phyloP scores from a whole-genome alignment of 1,140 invertebrate species.

The Drosophila murphyi region DNA sequence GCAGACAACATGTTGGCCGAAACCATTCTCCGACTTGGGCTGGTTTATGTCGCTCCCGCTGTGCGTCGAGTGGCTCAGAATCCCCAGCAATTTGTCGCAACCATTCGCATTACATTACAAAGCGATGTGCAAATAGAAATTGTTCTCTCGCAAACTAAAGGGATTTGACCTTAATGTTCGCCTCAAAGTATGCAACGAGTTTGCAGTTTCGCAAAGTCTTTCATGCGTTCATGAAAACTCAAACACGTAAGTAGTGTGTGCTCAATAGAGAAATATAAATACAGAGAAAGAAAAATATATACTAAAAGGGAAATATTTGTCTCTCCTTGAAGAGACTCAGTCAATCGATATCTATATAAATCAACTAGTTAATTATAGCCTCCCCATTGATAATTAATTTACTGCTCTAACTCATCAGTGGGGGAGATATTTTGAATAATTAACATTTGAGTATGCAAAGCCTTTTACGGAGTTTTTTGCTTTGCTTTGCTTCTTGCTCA shows the following conservation, averaged over 20 bases:
- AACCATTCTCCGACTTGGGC: constrained; percentile 5
- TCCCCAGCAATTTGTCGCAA: constrained; percentile 78
- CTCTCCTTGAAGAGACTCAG: no score
- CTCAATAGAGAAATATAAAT: background rate
- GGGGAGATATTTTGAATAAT: no score
- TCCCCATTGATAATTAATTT: no score
- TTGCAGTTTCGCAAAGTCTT: constrained; percentile 35
- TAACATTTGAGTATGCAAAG: no score
- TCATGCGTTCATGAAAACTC: constrained; percentile 27
- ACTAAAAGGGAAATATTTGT: no score
- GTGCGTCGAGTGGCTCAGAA: constrained; percentile 58
- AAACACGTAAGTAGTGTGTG: background rate
- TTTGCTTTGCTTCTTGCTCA: no score
- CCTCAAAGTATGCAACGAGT: constrained; percentile 53
- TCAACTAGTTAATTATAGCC: no score
- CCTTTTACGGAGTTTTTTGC: no score
- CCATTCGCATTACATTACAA: constrained; percentile 81
- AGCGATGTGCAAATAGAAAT: constrained; percentile 78
- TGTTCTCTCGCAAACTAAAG: constrained; percentile 65
- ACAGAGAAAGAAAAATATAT: no score
- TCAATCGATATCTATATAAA: no score
- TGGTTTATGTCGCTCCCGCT: constrained; percentile 18
- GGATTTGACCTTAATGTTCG: constrained; percentile 67
- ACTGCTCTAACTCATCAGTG: no score
- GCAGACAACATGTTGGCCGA: constrained; percentile 23